Evolutionary conservation across 2,113 vertebrate genomes (phyloP).

Genomic region (rat (Rattus norvegicus)): GRCr8 NC_086019.1:156893501-156894000

Average conservation of each 20-base stretch:
- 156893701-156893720: not conserved
- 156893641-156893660: not conserved
- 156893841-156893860: not conserved
- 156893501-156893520: not conserved
- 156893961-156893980: not conserved
- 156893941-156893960: not conserved
- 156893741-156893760: not conserved
- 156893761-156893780: not conserved
- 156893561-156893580: not conserved
- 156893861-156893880: not conserved
- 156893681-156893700: not conserved
- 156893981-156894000: not conserved
- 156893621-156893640: conserved; percentile 10
- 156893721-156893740: not conserved
- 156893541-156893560: not conserved
- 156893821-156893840: not conserved
- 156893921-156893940: not conserved
- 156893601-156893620: conserved; percentile 2
- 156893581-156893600: not conserved
- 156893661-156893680: not conserved
- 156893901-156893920: not conserved
- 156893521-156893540: not conserved
- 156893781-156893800: not conserved
- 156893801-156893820: not conserved
- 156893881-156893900: not conserved